Base-by-base conservation (phyloP, 2,797 vertebrate species). In the Setipinna tenuifilis region DNA sequence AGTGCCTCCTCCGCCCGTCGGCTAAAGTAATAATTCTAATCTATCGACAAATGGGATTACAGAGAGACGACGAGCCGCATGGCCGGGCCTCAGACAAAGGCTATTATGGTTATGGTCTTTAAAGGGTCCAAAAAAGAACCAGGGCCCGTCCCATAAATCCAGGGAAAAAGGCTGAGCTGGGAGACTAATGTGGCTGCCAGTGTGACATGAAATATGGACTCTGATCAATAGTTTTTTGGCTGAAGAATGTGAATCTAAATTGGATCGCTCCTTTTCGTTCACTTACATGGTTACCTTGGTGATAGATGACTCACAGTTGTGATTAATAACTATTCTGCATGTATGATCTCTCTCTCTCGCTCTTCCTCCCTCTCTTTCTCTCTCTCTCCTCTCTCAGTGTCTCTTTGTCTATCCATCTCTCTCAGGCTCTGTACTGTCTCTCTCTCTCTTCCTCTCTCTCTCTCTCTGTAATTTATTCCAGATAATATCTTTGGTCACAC, bases 1-100 rank as follows among this genome's bases (percentile, higher is more conserved):
- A 54, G 2, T 10, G 50, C 14, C 14, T 54, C 50, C 14, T 54
- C 0, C 9, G 54, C 82, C 91, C 85, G 85, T 83, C 87, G 88
- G 92, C 92, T 88, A 86, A 83, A 84, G 82, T 92, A 91, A 93
- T 94, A 86, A 91, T 59, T 88, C 91, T 89, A 90, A 92, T 90
- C 89, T 87, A 87, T 87, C 93, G 93, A 94, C 88, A 90, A 93
- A 95, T 91, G 90, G 89, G 87, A 91, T 90, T 81, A 80, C 57
- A 75, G 48, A 31, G 78, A 83, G 58, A 54, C 50, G 68, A 75
- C 68, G 62, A 44, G 35, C 25, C 81, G 54, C 89, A 88, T 86
- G 86, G 89, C 85, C 28, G 85, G 65, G 71, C 85, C 82, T 23
- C 85, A 87, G 90, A 88, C 91, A 91, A 90, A 90, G 91, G 90